Base-by-base conservation (phyloP, 1,140 invertebrate genomes). In the Drosophila parabipectinata region DNA sequence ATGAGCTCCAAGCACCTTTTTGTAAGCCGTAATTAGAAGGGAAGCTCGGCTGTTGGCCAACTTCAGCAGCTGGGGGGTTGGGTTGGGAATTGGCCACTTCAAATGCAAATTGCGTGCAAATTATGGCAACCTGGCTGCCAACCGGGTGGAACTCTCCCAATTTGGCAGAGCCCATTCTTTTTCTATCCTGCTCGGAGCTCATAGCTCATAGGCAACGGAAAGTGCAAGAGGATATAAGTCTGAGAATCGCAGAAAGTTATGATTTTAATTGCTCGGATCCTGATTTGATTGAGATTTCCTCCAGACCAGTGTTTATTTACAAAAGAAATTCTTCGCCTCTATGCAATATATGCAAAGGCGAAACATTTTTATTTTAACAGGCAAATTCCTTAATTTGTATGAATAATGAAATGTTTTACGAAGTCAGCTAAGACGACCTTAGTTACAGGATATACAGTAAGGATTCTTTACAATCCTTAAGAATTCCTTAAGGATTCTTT, bases 51-150 rank as follows among this genome's bases (percentile, higher is more conserved):
- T 34, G 53, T 60, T 64, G 48, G 60, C 68, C 71, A 75, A 75
- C 71, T 64, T 48, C 47, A 66, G 71, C 71, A 34, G 18, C 32
- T 21, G 68, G 15, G 39, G 14, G 44, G 8, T 14, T 24, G 47
- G 56, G 7, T 15, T 1, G 44, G 53, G 67, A 51, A 81, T 87
- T 72, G 82, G 75, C 82, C 83, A 87, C 83, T 87, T 88, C 78
- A 87, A 82, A 87, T 87, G 82, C 83, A 87, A 87, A 87, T 87
- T 88, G 82, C 83, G 82, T 87, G 82, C 82, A 87, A 87, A 87
- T 87, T 87, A 87, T 87, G 82, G 82, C 79, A 82, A 82, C 62
- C 82, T 82, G 78, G 75, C 83, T 88, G 71, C 60, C 48, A 62
- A 62, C 57, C 57, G 55, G 44, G 48, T 75, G 88, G 82, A 83